Conservation (phyloP, 1,140 invertebrate genomes). For the Halictus rubicundus region DNA sequence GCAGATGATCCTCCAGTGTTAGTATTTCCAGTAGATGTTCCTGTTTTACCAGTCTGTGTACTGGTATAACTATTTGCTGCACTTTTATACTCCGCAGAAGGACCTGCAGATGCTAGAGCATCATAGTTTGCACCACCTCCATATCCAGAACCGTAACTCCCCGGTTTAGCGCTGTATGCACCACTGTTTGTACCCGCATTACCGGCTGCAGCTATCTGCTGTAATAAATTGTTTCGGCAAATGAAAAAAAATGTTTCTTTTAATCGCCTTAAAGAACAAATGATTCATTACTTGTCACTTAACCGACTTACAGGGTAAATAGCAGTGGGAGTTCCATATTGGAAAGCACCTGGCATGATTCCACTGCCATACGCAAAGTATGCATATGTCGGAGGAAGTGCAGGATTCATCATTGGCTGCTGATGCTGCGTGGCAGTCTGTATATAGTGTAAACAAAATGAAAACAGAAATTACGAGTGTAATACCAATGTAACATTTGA, state of each 20-base stretch:
- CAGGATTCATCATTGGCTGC: slow-evolving; percentile 83
- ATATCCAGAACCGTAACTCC: slow-evolving; percentile 84
- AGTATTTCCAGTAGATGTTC: slow-evolving; percentile 75
- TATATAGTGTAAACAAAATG: slow-evolving; percentile 40
- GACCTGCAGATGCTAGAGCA: slow-evolving; percentile 80
- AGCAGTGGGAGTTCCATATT: slow-evolving; percentile 86
- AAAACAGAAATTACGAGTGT: neutral
- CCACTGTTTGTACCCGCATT: slow-evolving; percentile 83
- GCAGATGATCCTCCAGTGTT: slow-evolving; percentile 82
- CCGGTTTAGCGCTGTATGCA: slow-evolving; percentile 85
- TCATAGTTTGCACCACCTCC: slow-evolving; percentile 85
- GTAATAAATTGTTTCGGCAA: slow-evolving; percentile 58
- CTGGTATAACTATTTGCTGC: slow-evolving; percentile 73
- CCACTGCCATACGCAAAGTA: slow-evolving; percentile 85
- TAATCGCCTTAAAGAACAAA: neutral
- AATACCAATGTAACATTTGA: no score
- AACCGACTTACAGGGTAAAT: slow-evolving; percentile 83
- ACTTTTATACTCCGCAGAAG: slow-evolving; percentile 78
- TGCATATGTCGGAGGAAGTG: slow-evolving; percentile 84
- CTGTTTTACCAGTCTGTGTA: slow-evolving; percentile 80
- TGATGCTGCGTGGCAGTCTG: slow-evolving; percentile 84
- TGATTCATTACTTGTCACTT: neutral
- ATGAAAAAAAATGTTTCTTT: neutral
- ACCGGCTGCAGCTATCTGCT: slow-evolving; percentile 85
- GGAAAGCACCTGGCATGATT: slow-evolving; percentile 87